Conservation (phyloP, 2,888 invertebrate genomes). For the Drepana falcataria region DNA sequence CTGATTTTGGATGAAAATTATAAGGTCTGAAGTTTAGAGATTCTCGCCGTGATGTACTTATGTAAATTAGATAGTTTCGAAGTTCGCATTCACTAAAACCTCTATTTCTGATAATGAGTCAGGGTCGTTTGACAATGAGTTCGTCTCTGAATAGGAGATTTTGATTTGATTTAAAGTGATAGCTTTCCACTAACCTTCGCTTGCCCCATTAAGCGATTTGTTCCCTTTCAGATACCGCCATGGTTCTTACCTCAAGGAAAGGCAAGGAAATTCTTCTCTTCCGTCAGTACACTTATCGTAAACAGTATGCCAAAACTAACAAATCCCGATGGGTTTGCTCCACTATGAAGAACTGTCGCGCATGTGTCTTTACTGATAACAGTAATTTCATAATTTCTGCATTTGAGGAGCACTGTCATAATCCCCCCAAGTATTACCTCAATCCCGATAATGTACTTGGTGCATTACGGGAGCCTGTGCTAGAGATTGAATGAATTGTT, state of each 20-base stretch:
- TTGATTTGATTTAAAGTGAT: no score
- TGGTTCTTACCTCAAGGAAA: conserved; percentile 63
- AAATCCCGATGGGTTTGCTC: conserved; percentile 65
- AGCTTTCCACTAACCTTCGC: no score
- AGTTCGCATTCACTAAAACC: no score
- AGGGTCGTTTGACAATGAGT: no score
- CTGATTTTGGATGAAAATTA: no score
- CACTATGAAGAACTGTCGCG: conserved; percentile 60
- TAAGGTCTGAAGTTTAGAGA: no score
- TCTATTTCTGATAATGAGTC: no score
- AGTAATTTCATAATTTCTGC: conserved; percentile 48
- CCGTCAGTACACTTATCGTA: conserved; percentile 59
- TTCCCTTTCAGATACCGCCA: conserved; percentile 41
- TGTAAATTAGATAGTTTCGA: no score
- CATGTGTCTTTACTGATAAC: conserved; percentile 52
- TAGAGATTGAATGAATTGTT: conserved; percentile 35
- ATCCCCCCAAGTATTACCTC: conserved; percentile 64
- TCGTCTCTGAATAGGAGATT: no score
- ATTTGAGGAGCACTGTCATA: conserved; percentile 53
- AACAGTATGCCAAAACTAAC: conserved; percentile 45
- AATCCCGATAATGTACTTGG: conserved; percentile 53
- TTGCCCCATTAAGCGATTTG: background rate
- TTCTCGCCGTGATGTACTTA: no score
- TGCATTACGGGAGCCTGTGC: conserved; percentile 49
- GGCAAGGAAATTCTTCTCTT: conserved; percentile 65